Conservation (phyloP, 2,113 vertebrate species). For the Sus scrofa region T2T-Sscrofa CM000812.6:139969001-139969500, state of each 20-base stretch:
- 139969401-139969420: not conserved
- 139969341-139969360: not conserved
- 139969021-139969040: slow-evolving; percentile 34
- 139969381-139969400: slow-evolving; percentile 4
- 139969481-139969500: not conserved
- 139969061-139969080: not conserved
- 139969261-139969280: not conserved
- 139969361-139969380: not conserved
- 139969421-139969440: not conserved
- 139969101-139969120: not conserved
- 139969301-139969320: not conserved
- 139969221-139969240: not conserved
- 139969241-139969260: not conserved
- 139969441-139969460: not conserved
- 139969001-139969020: not conserved
- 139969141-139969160: not conserved
- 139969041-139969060: not conserved
- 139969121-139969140: not conserved
- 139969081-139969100: not conserved
- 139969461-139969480: not conserved
- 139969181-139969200: not conserved
- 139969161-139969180: not conserved
- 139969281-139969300: not conserved
- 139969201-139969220: not conserved
- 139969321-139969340: not conserved